Base-by-base conservation (phyloP, 2,888 invertebrate genomes). In the Diadegma fenestrale region DNA sequence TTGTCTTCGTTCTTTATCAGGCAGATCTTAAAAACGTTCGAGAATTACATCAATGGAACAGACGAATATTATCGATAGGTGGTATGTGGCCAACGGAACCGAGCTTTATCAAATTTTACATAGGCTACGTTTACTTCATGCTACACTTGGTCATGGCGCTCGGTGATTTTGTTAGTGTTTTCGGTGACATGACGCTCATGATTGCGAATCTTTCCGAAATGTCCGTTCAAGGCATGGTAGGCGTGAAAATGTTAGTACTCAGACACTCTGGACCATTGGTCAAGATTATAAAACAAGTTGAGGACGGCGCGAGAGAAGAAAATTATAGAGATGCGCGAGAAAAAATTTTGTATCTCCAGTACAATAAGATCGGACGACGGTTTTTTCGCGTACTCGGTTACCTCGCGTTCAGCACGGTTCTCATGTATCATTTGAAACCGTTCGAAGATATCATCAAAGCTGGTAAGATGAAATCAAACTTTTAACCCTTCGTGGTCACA, bases 121-220 rank as follows among this genome's bases (percentile, higher is more conserved):
- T 76, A n/a, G 51, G 79, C 26, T 61, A 14, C 33, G 17, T 54
- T 5, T 84, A 84, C 43, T 84, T 86, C 22, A n/a, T 54, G n/a
- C 22, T 68, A 19, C 86, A 86, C 26, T 43, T 84, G 68, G 41
- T 66, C 6, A 54, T 84, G 69, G 72, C 83, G 2, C 37, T 64
- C 4, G 19, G 69, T 37, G 86, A 86, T 51, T 64, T 86, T 7
- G 69, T 84, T 2, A 63, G 17, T 22, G 83, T 76, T 22, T 84
- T 80, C 37, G 83, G 83, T 30, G 79, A 84, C 41, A 51, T 86
- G 26, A 54, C 64, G 0, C 61, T 79, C n/a, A 81, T 68, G 26
- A 71, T 86, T n/a, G 78, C 81, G 2, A 86, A 86, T 81, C 80
- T 84, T 19, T 51, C 69, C 63, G 83, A 79, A 26, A 58, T 54